Conservation (phyloP, 2,113 vertebrate genomes). For the Prolemur simus region DNA sequence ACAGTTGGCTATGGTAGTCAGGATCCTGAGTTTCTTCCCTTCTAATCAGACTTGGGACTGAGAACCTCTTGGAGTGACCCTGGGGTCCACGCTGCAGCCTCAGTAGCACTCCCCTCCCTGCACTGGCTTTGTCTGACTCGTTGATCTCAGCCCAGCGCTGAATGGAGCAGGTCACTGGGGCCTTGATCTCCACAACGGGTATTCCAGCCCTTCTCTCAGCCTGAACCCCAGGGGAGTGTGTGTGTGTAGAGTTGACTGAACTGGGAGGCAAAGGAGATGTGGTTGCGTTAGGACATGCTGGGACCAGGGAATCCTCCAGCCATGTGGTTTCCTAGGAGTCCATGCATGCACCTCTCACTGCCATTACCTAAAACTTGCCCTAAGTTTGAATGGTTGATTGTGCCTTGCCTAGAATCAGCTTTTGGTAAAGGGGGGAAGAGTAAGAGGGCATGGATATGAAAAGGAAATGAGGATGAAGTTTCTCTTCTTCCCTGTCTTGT, state of each 20-base stretch:
- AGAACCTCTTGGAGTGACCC: neutral
- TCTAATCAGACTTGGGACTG: neutral
- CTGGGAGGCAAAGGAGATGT: neutral
- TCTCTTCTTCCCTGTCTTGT: neutral
- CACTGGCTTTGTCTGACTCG: neutral
- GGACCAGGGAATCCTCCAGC: neutral
- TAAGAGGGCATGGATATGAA: neutral
- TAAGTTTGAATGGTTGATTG: neutral
- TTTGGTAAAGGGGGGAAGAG: neutral
- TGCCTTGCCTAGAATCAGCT: neutral
- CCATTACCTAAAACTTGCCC: neutral
- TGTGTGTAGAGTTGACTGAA: no score
- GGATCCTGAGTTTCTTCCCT: neutral
- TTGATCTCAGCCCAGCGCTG: neutral
- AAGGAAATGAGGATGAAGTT: neutral
- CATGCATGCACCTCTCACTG: neutral
- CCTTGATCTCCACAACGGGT: neutral
- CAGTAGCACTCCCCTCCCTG: neutral
- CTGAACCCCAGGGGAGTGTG: rapidly evolving
- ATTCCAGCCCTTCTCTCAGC: neutral
- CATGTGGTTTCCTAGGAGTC: neutral
- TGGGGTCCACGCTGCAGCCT: rapidly evolving
- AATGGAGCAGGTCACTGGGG: neutral
- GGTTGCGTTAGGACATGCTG: neutral
- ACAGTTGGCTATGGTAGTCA: neutral